A percentile compares a stretch with the other conserved stretches of the same genome.
These are phyloP conservation scores for Ophiodon elongatus DNA, from an alignment of 2,113 vertebrate species.

Conservation along the genomic window DNA sequence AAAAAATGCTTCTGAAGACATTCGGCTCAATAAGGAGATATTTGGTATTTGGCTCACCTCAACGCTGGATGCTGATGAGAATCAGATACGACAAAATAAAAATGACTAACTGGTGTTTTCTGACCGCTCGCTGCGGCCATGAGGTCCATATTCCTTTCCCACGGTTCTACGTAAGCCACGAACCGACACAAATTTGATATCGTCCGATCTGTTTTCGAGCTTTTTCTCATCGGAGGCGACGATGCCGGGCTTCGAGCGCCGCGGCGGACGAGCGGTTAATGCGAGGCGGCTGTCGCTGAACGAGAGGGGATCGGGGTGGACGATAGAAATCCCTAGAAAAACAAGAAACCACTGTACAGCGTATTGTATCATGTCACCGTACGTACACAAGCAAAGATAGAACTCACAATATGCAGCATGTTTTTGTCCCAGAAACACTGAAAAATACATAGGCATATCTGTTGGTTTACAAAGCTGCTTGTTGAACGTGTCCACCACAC, in stretches of 20 bases:
- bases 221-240: not conserved
- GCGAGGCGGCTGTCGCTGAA: slow-evolving; percentile 30
- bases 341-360: slow-evolving; percentile 76
- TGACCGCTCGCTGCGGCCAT: not conserved
- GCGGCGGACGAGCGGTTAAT: slow-evolving; percentile 19
- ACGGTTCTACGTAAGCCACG: slow-evolving; percentile 21
- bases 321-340: slow-evolving; percentile 61
- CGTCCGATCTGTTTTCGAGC: not conserved
- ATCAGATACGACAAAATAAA: slow-evolving; percentile 25
- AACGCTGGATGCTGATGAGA: slow-evolving; percentile 40
- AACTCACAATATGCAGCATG: slow-evolving; percentile 80
- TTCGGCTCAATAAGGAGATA: slow-evolving; percentile 58
- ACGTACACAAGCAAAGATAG: slow-evolving; percentile 81
- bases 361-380: slow-evolving; percentile 74
- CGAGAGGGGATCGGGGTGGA: not conserved
- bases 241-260: no score
- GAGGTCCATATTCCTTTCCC: slow-evolving; percentile 7
- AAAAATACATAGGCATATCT: slow-evolving; percentile 70
- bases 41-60: slow-evolving; percentile 64
- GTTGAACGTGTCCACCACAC: slow-evolving; percentile 53
- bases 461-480: slow-evolving; percentile 73
- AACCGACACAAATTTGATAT: not conserved
- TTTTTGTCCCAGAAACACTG: slow-evolving; percentile 79
- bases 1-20: slow-evolving; percentile 46
- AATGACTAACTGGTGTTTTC: slow-evolving; percentile 33